Conservation (phyloP, 2,113 vertebrate species). For the Marcusenius ussheri region DNA sequence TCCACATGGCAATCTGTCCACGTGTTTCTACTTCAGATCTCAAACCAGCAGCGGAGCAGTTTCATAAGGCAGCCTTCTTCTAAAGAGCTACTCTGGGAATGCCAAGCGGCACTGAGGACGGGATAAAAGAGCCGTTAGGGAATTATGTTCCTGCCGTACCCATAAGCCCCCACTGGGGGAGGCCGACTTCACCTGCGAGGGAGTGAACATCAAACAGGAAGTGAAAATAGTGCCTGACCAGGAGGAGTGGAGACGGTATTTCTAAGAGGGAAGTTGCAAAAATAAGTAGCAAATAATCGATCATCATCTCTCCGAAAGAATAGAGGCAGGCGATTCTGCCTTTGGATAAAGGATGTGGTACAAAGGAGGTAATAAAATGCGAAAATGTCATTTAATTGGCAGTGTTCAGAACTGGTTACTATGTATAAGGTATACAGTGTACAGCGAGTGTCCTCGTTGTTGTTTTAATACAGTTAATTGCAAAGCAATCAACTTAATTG, state of each 20-base stretch:
- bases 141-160: neutral
- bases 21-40: neutral
- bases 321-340: neutral
- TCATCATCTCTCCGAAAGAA: neutral
- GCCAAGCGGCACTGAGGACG: neutral
- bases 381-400: neutral
- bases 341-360: neutral
- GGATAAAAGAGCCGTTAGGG: neutral
- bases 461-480: slow-evolving; percentile 10
- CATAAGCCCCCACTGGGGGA: neutral
- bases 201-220: neutral
- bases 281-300: neutral
- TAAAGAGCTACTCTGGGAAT: neutral
- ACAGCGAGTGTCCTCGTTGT: neutral
- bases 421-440: neutral
- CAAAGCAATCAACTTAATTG: slow-evolving; percentile 1
- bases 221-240: neutral
- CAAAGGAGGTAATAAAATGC: neutral
- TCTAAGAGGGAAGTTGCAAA: neutral
- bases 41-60: neutral
- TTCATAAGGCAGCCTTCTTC: neutral
- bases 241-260: neutral
- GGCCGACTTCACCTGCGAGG: neutral
- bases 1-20: neutral
- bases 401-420: neutral